phyloP scores from a whole-genome alignment of 2,888 invertebrate genomes.

The Apodemia hepburni region DNA sequence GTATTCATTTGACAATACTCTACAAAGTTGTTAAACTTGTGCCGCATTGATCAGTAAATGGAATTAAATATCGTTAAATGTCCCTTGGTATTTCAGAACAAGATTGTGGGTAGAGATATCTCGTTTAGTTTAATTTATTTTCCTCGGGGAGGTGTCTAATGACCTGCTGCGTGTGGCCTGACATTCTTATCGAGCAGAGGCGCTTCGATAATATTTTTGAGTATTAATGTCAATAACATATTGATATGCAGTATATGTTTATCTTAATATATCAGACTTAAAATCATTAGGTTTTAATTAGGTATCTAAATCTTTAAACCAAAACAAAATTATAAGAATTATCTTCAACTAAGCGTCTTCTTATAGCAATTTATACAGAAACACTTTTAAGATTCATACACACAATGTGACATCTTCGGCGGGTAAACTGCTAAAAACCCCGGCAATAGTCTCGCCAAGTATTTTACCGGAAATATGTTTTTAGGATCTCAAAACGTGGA shows the following conservation, averaged over 20 bases:
- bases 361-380: no score
- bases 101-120: constrained; percentile 66
- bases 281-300: constrained; percentile 17
- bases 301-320: not conserved
- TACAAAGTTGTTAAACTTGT: not conserved
- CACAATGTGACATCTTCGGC: no score
- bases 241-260: constrained; percentile 48
- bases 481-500: no score
- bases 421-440: no score
- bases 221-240: constrained; percentile 68
- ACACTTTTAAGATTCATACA: no score
- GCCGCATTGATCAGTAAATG: constrained; percentile 24
- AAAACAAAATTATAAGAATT: not conserved
- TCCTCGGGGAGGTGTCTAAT: constrained; percentile 75
- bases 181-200: constrained; percentile 74
- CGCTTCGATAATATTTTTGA: constrained; percentile 73
- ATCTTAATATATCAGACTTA: constrained; percentile 18
- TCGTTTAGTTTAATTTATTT: constrained; percentile 77
- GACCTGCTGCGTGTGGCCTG: constrained; percentile 76
- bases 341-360: no score
- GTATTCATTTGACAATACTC: not conserved
- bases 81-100: constrained; percentile 45
- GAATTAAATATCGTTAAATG: constrained; percentile 30
- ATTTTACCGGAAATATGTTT: no score
- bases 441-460: no score